Evolutionary conservation across 2,113 vertebrate genomes (phyloP).

Genomic region (Chaenocephalus aceratus): DNA sequence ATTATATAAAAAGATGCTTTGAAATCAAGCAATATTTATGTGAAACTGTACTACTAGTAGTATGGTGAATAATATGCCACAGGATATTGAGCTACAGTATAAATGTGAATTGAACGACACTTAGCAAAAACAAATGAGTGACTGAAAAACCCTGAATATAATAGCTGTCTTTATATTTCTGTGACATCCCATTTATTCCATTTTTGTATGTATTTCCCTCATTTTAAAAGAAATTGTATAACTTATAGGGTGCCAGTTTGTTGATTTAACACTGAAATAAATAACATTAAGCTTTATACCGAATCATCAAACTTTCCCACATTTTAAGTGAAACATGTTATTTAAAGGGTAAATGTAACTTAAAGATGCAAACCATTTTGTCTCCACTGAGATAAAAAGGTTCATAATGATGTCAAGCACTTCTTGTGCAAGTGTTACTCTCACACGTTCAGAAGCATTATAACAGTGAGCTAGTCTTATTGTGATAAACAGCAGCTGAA

Average conservation of each 20-base stretch:
- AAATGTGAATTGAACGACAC: constrained; percentile 54
- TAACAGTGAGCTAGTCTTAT: constrained; percentile 45
- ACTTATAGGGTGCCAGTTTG: background rate
- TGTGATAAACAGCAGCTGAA: constrained; percentile 38
- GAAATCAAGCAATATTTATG: constrained; percentile 72
- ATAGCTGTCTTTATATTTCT: constrained; percentile 25
- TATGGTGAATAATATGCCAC: constrained; percentile 36
- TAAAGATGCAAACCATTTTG: constrained; percentile 61
- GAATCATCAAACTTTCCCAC: constrained; percentile 5
- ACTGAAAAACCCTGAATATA: constrained; percentile 26
- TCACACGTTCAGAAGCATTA: constrained; percentile 20
- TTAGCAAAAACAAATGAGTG: constrained; percentile 13
- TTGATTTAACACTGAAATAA: constrained; percentile 1
- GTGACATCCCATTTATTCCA: constrained; percentile 33
- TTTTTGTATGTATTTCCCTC: constrained; percentile 25
- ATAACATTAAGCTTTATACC: background rate
- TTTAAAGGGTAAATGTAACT: constrained; percentile 52
- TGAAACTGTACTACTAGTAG: constrained; percentile 44
- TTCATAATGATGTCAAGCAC: constrained; percentile 77
- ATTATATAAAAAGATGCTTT: constrained; percentile 54
- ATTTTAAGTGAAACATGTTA: constrained; percentile 29
- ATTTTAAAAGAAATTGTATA: constrained; percentile 20
- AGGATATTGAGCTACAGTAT: constrained; percentile 36
- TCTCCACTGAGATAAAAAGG: constrained; percentile 54
- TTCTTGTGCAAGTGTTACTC: constrained; percentile 65